Evolutionary conservation across 2,113 vertebrate species (phyloP).

Genomic region (Paramormyrops kingsleyae): DNA sequence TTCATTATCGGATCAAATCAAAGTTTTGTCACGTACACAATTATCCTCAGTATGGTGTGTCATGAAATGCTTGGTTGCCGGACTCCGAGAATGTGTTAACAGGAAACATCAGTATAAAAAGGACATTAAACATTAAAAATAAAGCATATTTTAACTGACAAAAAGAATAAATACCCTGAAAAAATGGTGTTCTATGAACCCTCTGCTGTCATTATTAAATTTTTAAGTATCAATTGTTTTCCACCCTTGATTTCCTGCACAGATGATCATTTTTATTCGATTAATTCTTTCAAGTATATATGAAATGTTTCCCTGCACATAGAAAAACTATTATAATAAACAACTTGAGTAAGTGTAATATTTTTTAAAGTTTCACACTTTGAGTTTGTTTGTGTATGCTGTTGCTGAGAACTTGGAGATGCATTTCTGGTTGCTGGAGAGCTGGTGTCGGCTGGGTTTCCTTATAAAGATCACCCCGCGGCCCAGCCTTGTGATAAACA

Average conservation of each 20-base stretch:
- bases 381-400: not conserved
- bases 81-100: not conserved
- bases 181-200: not conserved
- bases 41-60: not conserved
- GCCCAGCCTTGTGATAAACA: not conserved
- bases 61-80: not conserved
- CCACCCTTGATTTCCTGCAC: not conserved
- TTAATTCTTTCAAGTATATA: not conserved
- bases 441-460: not conserved
- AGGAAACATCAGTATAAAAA: not conserved
- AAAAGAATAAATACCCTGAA: not conserved
- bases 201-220: not conserved
- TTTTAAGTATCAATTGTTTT: not conserved
- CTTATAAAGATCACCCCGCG: not conserved
- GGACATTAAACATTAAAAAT: not conserved
- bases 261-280: not conserved
- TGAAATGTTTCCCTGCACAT: not conserved
- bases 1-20: not conserved
- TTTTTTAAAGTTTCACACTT: conserved; percentile 2
- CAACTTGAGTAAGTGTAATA: not conserved
- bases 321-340: not conserved
- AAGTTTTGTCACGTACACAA: not conserved
- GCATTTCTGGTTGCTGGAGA: not conserved
- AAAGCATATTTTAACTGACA: not conserved
- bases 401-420: not conserved